phyloP scores from a whole-genome alignment of 2,888 invertebrate genomes.

The Caenorhabditis angaria region DNA sequence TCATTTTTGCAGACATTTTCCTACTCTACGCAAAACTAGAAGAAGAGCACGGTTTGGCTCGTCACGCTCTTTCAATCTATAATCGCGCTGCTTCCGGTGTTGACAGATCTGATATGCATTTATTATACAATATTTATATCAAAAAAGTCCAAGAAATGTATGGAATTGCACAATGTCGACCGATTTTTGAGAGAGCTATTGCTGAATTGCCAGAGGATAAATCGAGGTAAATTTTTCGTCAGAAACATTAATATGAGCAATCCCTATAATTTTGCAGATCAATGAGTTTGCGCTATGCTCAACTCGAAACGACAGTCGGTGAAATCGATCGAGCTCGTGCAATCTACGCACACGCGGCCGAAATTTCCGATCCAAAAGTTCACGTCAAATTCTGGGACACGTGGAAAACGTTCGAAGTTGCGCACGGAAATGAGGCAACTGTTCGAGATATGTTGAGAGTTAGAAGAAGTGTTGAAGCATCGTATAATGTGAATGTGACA shows the following conservation, averaged over 20 bases:
- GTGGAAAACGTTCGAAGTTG: slow-evolving; percentile 99
- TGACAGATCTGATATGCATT: slow-evolving; percentile 90
- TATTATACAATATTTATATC: slow-evolving; percentile 97
- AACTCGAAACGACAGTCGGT: slow-evolving; percentile 96
- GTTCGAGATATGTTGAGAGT: slow-evolving; percentile 81
- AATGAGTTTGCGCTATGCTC: slow-evolving; percentile 95
- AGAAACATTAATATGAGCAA: no score
- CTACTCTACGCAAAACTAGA: slow-evolving; percentile 96
- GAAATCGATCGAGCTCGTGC: slow-evolving; percentile 97
- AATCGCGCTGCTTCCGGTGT: slow-evolving; percentile 93
- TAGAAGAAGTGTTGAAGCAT: slow-evolving; percentile 83
- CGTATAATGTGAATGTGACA: slow-evolving; percentile 96
- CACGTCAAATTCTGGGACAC: slow-evolving; percentile 95
- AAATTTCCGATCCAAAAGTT: slow-evolving; percentile 96
- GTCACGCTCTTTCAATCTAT: slow-evolving; percentile 99
- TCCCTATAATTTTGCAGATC: slow-evolving; percentile 78
- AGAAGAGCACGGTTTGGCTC: slow-evolving; percentile 94
- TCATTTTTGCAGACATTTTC: slow-evolving; percentile 79
- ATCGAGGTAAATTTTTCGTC: slow-evolving; percentile 75
- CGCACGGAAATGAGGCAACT: slow-evolving; percentile 98
- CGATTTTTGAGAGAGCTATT: slow-evolving; percentile 97
- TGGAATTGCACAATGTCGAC: slow-evolving; percentile 92
- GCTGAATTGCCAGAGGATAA: slow-evolving; percentile 89
- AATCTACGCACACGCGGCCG: slow-evolving; percentile 96
- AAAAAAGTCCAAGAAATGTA: slow-evolving; percentile 97